These are phyloP conservation scores for Enteromius anoplus DNA, from an alignment of 2,797 vertebrate genomes.

Conservation along the genomic window DNA sequence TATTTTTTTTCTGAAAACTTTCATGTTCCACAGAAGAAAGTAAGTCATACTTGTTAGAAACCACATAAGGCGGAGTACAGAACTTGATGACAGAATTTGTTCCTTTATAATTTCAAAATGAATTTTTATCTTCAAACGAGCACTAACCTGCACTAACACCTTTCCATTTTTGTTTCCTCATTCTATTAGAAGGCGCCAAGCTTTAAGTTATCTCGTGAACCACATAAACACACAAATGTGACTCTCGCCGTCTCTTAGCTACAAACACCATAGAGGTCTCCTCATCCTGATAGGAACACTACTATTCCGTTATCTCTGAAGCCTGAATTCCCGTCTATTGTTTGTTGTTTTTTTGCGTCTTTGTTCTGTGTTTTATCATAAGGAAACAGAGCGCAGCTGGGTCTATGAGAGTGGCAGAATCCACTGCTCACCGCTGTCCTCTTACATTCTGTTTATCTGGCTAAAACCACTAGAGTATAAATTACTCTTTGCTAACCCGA, in stretches of 20 bases:
- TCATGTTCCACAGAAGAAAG: background rate
- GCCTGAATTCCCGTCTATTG: constrained; percentile 31
- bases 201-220: constrained; percentile 33
- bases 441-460: constrained; percentile 46
- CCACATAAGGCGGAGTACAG: background rate
- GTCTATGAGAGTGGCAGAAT: constrained; percentile 27
- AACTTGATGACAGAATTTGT: background rate
- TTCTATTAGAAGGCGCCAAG: constrained; percentile 18
- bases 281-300: constrained; percentile 18
- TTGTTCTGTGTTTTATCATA: constrained; percentile 44
- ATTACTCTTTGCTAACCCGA: constrained; percentile 47
- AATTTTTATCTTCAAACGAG: background rate
- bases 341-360: constrained; percentile 38
- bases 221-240: constrained; percentile 17
- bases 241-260: constrained; percentile 11
- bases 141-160: background rate
- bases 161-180: background rate
- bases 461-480: constrained; percentile 52
- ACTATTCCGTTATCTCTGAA: constrained; percentile 13
- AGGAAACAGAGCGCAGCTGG: constrained; percentile 39
- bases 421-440: constrained; percentile 9
- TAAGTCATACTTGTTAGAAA: background rate
- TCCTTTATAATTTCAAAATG: background rate
- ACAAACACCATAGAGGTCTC: constrained; percentile 1
- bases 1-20: background rate